Conservation (phyloP, 2,797 vertebrate genomes). For the Hemibagrus guttatus region DNA sequence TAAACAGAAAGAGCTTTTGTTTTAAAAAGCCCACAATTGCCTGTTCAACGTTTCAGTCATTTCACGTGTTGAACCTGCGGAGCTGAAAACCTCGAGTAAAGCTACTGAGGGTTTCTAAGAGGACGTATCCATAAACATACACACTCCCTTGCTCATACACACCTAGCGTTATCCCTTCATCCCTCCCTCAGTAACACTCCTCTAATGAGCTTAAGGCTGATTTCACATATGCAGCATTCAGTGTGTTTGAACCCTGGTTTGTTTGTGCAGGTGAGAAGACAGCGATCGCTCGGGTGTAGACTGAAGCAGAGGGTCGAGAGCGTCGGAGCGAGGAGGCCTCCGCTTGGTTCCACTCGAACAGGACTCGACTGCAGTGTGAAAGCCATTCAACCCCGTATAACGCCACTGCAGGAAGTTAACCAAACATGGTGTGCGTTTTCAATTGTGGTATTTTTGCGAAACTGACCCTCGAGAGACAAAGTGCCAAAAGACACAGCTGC, state of each 20-base stretch:
- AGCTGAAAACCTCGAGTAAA: background rate
- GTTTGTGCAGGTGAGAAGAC: background rate
- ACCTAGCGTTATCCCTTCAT: conserved; percentile 17
- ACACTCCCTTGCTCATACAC: conserved; percentile 8
- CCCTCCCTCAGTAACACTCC: background rate
- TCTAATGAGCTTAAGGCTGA: conserved; percentile 66
- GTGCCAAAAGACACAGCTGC: conserved; percentile 2
- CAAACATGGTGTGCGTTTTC: background rate
- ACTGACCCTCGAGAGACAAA: background rate
- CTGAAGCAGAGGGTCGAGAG: background rate
- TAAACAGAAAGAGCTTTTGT: background rate
- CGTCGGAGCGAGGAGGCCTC: background rate
- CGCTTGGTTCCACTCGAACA: background rate
- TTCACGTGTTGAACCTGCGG: too few species aligned
- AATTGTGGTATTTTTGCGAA: background rate
- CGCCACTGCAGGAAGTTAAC: background rate
- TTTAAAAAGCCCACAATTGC: background rate
- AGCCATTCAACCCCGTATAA: background rate
- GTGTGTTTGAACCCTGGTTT: background rate
- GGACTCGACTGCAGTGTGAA: background rate
- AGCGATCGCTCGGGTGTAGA: background rate
- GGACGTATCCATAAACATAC: conserved; percentile 26
- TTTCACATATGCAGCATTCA: background rate
- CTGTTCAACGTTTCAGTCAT: background rate
- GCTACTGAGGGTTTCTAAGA: background rate